Conservation (phyloP, 30 jellyfish, hydroid and myxozoan genomes). For the Cassiopea xamachana region DNA sequence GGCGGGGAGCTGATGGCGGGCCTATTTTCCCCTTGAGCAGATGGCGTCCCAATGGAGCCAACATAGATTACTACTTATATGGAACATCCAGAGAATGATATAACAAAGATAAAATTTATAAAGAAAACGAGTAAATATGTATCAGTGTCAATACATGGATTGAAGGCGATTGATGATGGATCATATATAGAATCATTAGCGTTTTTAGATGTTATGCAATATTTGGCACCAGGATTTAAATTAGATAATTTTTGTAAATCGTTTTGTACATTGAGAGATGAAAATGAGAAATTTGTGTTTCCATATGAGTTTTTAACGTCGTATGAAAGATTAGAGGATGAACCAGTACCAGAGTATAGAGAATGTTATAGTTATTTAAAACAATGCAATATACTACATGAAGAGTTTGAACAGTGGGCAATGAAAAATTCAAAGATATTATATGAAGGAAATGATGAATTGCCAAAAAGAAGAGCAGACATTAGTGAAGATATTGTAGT, state of each 20-base stretch:
- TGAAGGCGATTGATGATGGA: too few relatives aligned
- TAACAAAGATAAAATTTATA: too few relatives aligned
- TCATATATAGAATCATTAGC: background rate
- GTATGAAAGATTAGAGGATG: background rate
- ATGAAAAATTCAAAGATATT: background rate
- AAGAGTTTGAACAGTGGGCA: background rate
- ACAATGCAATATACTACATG: conserved; percentile 5
- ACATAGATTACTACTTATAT: too few relatives aligned
- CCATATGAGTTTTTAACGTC: background rate
- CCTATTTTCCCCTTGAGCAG: too few relatives aligned
- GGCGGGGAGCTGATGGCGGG: too few relatives aligned
- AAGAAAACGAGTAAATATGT: too few relatives aligned
- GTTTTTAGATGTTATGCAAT: conserved; percentile 14
- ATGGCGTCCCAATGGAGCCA: too few relatives aligned
- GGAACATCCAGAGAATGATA: too few relatives aligned
- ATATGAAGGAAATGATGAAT: background rate
- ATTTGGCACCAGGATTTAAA: conserved; percentile 17
- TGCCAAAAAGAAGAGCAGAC: background rate
- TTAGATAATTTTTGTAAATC: background rate
- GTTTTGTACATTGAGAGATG: background rate
- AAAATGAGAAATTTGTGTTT: background rate
- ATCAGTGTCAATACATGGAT: too few relatives aligned
- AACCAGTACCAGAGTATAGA: background rate
- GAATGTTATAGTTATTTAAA: background rate
- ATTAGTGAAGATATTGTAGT: background rate